A percentile compares a stretch with the other conserved stretches of the same genome.
Evolutionary conservation across 2,113 vertebrate genomes (phyloP).

Genomic region (Pluvialis apricaria): DNA sequence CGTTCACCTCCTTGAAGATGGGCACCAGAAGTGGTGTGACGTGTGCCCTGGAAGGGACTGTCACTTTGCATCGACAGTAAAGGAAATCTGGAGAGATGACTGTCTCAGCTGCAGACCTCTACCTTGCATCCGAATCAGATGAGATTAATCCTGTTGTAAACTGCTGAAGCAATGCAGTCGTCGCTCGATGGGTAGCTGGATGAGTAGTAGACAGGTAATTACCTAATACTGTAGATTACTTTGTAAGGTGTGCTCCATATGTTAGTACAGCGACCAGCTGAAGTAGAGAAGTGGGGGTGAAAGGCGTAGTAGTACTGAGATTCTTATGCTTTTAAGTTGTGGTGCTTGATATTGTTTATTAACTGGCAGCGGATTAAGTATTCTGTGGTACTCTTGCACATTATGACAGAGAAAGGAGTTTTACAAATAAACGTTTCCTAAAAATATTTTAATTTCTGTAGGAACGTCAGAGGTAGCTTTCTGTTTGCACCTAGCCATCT

Average conservation of each 20-base stretch:
- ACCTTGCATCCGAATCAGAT: background rate
- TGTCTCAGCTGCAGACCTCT: background rate
- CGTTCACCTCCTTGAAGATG: rapidly evolving
- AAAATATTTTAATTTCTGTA: background rate
- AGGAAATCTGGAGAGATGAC: background rate
- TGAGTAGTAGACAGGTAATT: background rate
- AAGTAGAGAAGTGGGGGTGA: background rate
- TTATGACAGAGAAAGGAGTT: background rate
- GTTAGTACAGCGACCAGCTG: background rate
- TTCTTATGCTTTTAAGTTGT: background rate
- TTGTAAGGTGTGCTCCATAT: background rate
- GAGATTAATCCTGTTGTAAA: background rate
- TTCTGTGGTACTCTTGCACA: background rate
- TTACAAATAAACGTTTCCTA: background rate
- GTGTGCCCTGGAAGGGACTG: background rate
- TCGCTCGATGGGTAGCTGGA: background rate
- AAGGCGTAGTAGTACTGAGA: background rate
- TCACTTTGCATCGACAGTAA: background rate
- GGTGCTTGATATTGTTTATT: background rate
- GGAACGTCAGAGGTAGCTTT: background rate
- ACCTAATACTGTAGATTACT: background rate
- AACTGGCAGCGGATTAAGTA: background rate
- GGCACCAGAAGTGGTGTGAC: background rate
- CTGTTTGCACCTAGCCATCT: background rate
- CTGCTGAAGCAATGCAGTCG: background rate